These are phyloP conservation scores for Sus scrofa DNA, from an alignment of 2,113 vertebrate genomes.

Conservation along the genomic window DNA sequence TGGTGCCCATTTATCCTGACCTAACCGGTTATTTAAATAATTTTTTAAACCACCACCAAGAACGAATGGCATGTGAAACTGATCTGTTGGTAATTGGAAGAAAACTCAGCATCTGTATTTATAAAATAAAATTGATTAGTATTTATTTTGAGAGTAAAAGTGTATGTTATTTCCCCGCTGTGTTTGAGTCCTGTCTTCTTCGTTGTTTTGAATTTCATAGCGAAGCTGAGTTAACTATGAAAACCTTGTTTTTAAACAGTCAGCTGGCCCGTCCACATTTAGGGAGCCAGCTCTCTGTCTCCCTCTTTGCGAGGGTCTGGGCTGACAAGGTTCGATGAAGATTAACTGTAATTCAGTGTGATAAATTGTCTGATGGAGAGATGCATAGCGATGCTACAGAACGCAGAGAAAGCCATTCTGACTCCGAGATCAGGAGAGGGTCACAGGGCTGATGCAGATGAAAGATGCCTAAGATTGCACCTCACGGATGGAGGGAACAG, in stretches of 20 bases:
- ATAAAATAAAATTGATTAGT: constrained; percentile 88
- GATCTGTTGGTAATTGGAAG: constrained; percentile 83
- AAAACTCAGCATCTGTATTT: constrained; percentile 87
- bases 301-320: neutral
- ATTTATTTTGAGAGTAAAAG: constrained; percentile 83
- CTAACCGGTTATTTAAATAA: constrained; percentile 86
- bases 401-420: neutral
- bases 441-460: neutral
- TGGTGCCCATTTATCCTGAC: constrained; percentile 85
- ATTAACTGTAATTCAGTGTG: neutral
- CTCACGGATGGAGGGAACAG: neutral
- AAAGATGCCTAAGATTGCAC: neutral
- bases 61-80: constrained; percentile 83
- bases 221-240: constrained; percentile 47
- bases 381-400: neutral
- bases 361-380: neutral
- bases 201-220: constrained; percentile 73
- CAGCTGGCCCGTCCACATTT: neutral
- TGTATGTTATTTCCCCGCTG: constrained; percentile 78
- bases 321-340: neutral
- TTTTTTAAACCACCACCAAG: constrained; percentile 75
- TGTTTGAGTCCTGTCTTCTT: constrained; percentile 75
- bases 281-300: neutral
- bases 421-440: neutral
- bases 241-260: constrained; percentile 21